phyloP scores from a whole-genome alignment of 2,888 invertebrate species.

The Ophion costatus region DNA sequence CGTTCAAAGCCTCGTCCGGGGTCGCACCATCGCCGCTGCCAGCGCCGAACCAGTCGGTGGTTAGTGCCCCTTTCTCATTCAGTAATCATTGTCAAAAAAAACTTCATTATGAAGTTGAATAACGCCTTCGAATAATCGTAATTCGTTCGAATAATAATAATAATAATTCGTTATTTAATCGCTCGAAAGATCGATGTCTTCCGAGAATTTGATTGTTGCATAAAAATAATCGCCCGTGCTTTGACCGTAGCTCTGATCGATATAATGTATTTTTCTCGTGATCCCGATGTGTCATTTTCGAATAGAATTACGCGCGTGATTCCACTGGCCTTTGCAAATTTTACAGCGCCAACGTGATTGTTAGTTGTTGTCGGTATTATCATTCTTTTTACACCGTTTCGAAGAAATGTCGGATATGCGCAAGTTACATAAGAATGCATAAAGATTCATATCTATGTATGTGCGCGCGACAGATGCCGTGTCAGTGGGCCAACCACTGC shows the following conservation, averaged over 20 bases:
- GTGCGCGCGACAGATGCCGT: constrained; percentile 47
- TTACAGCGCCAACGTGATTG: background rate
- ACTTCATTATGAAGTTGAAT: constrained; percentile 5
- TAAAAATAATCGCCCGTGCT: constrained; percentile 29
- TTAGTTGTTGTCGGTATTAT: background rate
- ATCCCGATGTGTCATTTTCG: constrained; percentile 9
- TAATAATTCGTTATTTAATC: constrained; percentile 1
- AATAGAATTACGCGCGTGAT: background rate
- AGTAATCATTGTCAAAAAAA: constrained; percentile 32
- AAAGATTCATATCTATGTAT: constrained; percentile 59
- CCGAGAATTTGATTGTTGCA: background rate
- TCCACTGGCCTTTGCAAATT: background rate
- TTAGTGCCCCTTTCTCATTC: constrained; percentile 70
- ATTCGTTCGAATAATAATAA: background rate
- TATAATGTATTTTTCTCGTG: background rate
- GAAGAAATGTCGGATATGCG: background rate
- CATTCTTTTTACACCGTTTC: background rate
- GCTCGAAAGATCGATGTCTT: background rate
- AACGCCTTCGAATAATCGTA: constrained; percentile 25
- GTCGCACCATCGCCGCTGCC: constrained; percentile 82
- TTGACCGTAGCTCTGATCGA: constrained; percentile 7
- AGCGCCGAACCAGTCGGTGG: constrained; percentile 79
- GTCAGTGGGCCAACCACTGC: constrained; percentile 68
- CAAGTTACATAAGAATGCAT: constrained; percentile 58
- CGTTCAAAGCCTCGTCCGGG: constrained; percentile 78